Conservation (phyloP, 2,113 vertebrate species). For the Nerophis lumbriciformis region DNA sequence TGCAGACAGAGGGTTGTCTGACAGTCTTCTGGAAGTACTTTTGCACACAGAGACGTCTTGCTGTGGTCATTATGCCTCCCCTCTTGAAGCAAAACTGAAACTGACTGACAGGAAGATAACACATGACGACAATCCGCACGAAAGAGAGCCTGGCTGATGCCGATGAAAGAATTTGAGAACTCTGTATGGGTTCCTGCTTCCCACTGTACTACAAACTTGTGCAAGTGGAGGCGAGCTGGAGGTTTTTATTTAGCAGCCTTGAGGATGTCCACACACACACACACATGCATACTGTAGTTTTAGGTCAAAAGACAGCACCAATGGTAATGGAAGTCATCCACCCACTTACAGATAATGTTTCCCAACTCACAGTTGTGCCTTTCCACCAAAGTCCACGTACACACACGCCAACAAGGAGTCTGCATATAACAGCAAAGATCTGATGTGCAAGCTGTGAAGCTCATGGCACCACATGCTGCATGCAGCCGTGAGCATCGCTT, state of each 20-base stretch:
- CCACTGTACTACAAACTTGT: conserved; percentile 2
- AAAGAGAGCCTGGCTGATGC: conserved; percentile 9
- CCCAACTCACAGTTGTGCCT: conserved; percentile 39
- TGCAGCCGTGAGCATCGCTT: background rate
- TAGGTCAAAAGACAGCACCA: background rate
- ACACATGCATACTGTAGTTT: background rate
- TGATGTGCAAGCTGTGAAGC: conserved; percentile 19
- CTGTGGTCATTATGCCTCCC: conserved; percentile 34
- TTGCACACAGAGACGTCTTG: conserved; percentile 28
- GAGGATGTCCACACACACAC: conserved; percentile 11
- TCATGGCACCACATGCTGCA: conserved; percentile 1
- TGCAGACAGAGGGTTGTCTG: conserved; percentile 22
- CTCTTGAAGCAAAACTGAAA: conserved; percentile 30
- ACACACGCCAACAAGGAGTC: conserved; percentile 19
- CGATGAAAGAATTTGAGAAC: conserved; percentile 12
- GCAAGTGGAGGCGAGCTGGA: conserved; percentile 35
- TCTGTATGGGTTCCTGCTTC: conserved; percentile 13
- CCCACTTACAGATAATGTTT: conserved; percentile 39
- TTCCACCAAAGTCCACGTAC: conserved; percentile 8
- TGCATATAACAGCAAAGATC: conserved; percentile 23
- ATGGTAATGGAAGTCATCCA: conserved; percentile 32
- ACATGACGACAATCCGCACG: conserved; percentile 34
- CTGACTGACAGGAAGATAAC: conserved; percentile 41
- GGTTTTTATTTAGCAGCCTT: conserved; percentile 6
- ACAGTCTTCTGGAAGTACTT: conserved; percentile 34